phyloP scores from a whole-genome alignment of 2,113 vertebrate species.

The Condylura cristata region DNA sequence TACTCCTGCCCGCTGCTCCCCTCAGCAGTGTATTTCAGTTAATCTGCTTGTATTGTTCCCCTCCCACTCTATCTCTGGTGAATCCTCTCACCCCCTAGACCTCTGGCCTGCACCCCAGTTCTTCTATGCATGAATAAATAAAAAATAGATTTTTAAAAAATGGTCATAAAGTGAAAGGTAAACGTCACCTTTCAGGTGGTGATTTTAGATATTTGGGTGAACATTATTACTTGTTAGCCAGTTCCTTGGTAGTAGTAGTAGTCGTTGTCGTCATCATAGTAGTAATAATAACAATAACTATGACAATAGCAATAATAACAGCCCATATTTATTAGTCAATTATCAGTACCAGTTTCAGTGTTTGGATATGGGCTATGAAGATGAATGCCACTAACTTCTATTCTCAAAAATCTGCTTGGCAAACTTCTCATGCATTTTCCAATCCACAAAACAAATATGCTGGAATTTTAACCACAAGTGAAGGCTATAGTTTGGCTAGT shows the following conservation, averaged over 20 bases:
- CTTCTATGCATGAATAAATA: too few relatives aligned
- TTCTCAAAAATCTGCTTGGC: not conserved
- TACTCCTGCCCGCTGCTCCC: too few relatives aligned
- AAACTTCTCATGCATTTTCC: not conserved
- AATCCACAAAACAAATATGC: not conserved
- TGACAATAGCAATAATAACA: not conserved
- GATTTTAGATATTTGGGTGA: not conserved
- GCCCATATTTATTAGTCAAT: not conserved
- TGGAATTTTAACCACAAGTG: not conserved
- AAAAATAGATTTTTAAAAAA: too few relatives aligned
- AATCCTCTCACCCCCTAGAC: too few relatives aligned
- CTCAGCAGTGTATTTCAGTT: too few relatives aligned
- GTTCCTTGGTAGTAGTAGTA: not conserved
- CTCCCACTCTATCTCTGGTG: too few relatives aligned
- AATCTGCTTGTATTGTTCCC: too few relatives aligned
- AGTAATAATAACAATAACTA: not conserved
- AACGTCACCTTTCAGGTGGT: not conserved
- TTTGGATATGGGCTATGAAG: not conserved
- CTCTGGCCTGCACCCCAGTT: too few relatives aligned
- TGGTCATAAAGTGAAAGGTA: constrained; percentile 16
- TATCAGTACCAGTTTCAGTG: not conserved
- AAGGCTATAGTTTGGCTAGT: not conserved
- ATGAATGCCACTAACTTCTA: not conserved
- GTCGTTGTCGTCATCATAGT: not conserved
- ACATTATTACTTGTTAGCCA: not conserved